Evolutionary conservation across 2,888 invertebrate species (phyloP), one percentile per base, ranked within the genome.

Genomic region (Calameuta filiformis): DNA sequence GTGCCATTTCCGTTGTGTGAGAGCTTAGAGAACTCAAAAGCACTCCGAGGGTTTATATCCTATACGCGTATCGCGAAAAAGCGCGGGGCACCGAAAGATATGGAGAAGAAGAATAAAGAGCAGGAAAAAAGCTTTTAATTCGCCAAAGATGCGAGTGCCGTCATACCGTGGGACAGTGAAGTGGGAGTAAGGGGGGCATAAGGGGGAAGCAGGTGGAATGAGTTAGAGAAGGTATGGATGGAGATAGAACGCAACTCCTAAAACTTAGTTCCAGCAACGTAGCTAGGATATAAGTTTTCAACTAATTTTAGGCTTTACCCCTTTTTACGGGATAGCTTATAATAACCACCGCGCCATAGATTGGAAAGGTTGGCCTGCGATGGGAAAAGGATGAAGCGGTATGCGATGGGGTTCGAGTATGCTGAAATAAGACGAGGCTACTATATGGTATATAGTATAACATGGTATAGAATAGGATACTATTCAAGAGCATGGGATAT

Each of bases 41-140:
- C 31, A 71, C 34, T 71, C 31, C 71, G 71, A 23, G 71, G 71
- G 71, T 71, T 33, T 34, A 34, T 23, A 71, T 33, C 71, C 31
- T 71, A 71, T 23, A 23, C 12, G 71, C 77, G 79, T 84, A 83
- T 83, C 84, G 78, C 87, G 85, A 86, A 87, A 86, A 85, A 85
- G 82, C 82, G 80, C 81, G 81, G 81, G 79, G 87, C 85, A 85
- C 87, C 87, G 87, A 87, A 86, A 84, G 79, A 73, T 69, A 79
- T 35, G 31, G 23, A n/a, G 11, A 69, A 40, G 6, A 73, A 33
- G 69, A 73, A 68, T 31, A n/a, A 69, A 68, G 12, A 35, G 12
- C n/a, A 33, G 71, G 71, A 15, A 69, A 56, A 73, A 69, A 79
- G 69, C 79, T 79, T 79, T 77, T 77, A 77, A 79, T 79, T 79